Evolutionary conservation across 2,888 invertebrate species (phyloP).

Genomic region (Galeruca laticollis): DNA sequence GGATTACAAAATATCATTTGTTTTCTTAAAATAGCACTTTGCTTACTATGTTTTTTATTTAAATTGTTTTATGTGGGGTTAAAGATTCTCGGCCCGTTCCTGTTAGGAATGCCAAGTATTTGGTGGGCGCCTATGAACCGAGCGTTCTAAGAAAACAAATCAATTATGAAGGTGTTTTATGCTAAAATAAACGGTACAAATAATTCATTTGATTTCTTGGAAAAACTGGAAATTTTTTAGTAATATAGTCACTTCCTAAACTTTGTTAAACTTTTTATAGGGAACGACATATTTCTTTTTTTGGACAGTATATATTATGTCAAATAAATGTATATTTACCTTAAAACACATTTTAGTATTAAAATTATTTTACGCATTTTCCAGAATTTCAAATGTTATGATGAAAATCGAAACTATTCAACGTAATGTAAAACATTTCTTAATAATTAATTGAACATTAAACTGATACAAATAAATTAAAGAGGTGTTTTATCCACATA

Average conservation of each 20-base stretch:
- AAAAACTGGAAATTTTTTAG: slow-evolving; percentile 17
- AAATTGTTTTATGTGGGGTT: neutral
- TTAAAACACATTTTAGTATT: too few species aligned
- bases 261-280: neutral
- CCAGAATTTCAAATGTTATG: neutral
- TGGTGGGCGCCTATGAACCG: slow-evolving; percentile 11
- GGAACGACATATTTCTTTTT: too few species aligned
- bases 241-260: slow-evolving; percentile 22
- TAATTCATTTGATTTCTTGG: slow-evolving; percentile 2
- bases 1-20: neutral
- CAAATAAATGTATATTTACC: too few species aligned
- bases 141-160: slow-evolving; percentile 21
- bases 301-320: too few species aligned
- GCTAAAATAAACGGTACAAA: slow-evolving; percentile 5
- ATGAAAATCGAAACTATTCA: neutral
- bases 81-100: neutral
- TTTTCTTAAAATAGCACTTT: neutral
- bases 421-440: neutral
- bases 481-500: slow-evolving; percentile 7
- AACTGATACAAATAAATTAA: slow-evolving; percentile 7
- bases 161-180: slow-evolving; percentile 14
- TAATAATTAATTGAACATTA: slow-evolving; percentile 7
- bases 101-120: slow-evolving; percentile 17
- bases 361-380: too few species aligned
- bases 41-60: neutral